Evolutionary conservation across 2,113 vertebrate species (phyloP).

Genomic region (Lota lota): DNA sequence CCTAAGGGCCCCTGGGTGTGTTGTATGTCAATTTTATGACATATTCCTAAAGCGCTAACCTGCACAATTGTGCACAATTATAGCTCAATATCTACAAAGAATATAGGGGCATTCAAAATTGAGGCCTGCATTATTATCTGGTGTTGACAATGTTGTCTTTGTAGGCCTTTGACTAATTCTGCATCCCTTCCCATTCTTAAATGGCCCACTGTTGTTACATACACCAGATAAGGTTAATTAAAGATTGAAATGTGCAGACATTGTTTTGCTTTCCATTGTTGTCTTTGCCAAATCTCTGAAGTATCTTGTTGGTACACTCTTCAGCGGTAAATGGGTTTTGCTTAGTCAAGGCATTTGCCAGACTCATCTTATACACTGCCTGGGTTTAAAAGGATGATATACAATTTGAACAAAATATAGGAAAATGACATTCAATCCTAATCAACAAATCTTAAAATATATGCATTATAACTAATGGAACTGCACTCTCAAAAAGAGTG

Average conservation of each 20-base stretch:
- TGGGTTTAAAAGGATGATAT: slow-evolving; percentile 17
- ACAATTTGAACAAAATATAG: neutral
- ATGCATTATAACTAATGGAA: neutral
- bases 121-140: no score
- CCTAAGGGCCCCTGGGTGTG: no score
- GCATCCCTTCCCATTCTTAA: no score
- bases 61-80: no score
- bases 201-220: neutral
- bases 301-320: slow-evolving; percentile 74
- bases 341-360: slow-evolving; percentile 59
- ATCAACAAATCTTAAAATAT: neutral
- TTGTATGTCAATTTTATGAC: no score
- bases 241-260: neutral
- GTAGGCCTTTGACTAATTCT: no score
- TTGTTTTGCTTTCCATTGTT: slow-evolving; percentile 58
- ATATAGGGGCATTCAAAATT: no score
- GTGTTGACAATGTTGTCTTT: no score
- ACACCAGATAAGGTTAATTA: neutral
- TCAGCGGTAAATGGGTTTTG: slow-evolving; percentile 64
- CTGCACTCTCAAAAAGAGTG: neutral
- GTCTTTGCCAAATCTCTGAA: slow-evolving; percentile 73
- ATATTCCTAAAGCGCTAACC: no score
- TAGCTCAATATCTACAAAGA: no score
- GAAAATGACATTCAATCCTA: neutral
- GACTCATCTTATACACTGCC: slow-evolving; percentile 72